phyloP scores from a whole-genome alignment of 2,113 vertebrate genomes.

The Procavia capensis region DNA sequence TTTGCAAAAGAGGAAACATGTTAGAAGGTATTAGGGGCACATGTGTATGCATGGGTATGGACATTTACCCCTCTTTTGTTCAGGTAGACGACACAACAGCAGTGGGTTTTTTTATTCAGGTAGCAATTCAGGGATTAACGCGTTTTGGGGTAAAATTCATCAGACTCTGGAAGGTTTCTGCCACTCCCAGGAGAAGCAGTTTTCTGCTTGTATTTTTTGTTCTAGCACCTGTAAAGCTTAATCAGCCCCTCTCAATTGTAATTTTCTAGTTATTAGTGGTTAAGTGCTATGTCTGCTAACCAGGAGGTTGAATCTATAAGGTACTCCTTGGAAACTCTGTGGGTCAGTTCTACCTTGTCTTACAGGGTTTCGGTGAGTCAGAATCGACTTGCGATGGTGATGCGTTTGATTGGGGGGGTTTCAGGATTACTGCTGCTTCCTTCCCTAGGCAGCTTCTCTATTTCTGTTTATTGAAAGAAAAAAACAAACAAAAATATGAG shows the following conservation, averaged over 20 bases:
- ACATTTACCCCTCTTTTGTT: neutral
- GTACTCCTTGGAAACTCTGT: no score
- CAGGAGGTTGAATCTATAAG: no score
- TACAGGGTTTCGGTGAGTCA: no score
- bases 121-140: neutral
- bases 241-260: neutral
- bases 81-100: no score
- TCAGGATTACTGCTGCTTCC: neutral
- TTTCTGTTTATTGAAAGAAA: neutral
- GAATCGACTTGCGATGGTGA: no score
- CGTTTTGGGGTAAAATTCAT: neutral
- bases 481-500: no score
- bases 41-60: neutral
- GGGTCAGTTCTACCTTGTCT: no score
- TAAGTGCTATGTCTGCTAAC: no score
- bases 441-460: neutral
- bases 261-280: neutral
- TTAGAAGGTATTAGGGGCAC: no score
- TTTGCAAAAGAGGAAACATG: no score
- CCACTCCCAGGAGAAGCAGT: neutral
- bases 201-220: neutral
- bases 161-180: neutral
- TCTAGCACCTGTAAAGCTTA: neutral
- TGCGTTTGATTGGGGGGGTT: no score
- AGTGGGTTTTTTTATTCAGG: no score